These are phyloP conservation scores for Umimayanthus chanpuru DNA, from an alignment of 92 coral and sea anemone species.

Conservation along the genomic window DNA sequence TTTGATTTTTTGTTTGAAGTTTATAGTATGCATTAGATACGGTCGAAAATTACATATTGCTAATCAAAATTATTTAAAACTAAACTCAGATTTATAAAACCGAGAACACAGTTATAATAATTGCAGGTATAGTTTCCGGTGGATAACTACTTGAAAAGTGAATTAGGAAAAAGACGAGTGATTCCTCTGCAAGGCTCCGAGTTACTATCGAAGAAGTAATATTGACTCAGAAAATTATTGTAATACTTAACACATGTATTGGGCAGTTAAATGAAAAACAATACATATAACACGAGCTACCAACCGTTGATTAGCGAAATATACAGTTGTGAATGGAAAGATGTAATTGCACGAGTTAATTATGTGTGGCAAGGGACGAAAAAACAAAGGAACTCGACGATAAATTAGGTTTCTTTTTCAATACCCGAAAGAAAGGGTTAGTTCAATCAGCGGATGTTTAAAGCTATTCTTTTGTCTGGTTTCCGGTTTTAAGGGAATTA, in stretches of 20 bases:
- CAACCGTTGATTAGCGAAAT: constrained; percentile 15
- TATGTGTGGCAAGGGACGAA: neutral
- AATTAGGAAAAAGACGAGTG: neutral
- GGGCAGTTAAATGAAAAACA: constrained; percentile 3
- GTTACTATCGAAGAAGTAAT: neutral
- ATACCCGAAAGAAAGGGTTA: neutral
- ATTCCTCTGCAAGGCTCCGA: neutral
- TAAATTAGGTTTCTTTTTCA: neutral
- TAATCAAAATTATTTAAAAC: neutral
- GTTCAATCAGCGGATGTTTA: neutral
- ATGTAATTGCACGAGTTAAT: constrained; percentile 28
- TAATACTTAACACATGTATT: constrained; percentile 17
- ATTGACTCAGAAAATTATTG: constrained; percentile 12
- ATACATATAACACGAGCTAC: neutral
- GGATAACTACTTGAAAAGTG: neutral
- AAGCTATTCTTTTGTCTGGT: constrained; percentile 1
- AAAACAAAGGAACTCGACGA: neutral
- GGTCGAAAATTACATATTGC: neutral
- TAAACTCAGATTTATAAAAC: neutral
- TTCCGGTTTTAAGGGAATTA: constrained; percentile 35
- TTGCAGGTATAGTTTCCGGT: neutral
- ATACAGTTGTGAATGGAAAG: constrained; percentile 19
- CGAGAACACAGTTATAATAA: neutral
- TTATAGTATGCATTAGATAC: constrained; percentile 8
- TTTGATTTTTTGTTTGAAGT: neutral